These are phyloP conservation scores for Talpa occidentalis DNA, from an alignment of 2,113 vertebrate genomes.

Conservation along the genomic window DNA sequence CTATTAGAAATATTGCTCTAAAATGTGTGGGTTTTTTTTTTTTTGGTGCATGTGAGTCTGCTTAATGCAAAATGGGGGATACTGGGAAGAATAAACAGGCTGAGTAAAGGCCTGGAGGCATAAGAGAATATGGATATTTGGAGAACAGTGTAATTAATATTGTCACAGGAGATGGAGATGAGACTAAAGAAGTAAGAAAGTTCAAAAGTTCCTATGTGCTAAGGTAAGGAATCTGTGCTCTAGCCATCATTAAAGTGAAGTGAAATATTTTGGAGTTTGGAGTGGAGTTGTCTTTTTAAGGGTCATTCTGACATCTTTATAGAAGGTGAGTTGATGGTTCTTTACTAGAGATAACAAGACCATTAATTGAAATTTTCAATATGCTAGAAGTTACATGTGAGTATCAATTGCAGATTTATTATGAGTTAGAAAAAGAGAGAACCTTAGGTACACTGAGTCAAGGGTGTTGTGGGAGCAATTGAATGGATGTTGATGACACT, in stretches of 20 bases:
- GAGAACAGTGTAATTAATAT: neutral
- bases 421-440: neutral
- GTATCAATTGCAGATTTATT: neutral
- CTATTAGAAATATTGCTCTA: constrained; percentile 9
- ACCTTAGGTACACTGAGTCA: neutral
- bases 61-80: neutral
- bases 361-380: neutral
- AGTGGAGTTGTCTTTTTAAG: neutral
- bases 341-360: neutral
- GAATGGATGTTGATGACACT: neutral
- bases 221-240: neutral
- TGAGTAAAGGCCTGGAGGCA: neutral
- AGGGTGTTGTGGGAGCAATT: neutral
- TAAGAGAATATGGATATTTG: neutral
- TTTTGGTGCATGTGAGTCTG: neutral
- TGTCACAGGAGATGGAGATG: neutral
- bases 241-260: neutral
- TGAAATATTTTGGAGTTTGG: neutral
- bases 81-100: neutral
- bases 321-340: neutral
- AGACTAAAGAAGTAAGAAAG: neutral
- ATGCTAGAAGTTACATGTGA: neutral
- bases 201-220: neutral
- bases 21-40: neutral
- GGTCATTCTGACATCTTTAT: neutral